These are phyloP conservation scores for Delichon dasypus DNA, from an alignment of 2,797 vertebrate genomes.

Conservation along the genomic window DNA sequence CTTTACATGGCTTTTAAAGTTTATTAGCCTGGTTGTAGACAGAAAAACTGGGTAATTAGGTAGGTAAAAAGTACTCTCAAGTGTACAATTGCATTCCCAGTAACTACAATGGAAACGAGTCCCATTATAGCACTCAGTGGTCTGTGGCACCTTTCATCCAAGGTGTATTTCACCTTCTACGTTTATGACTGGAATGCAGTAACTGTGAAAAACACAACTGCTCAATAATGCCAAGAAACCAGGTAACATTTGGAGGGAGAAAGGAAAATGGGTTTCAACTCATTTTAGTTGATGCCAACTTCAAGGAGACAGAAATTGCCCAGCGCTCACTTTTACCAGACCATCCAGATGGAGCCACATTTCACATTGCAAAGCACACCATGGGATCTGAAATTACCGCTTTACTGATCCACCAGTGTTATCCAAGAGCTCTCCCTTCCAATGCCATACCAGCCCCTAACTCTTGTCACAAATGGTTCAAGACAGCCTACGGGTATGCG, in stretches of 20 bases:
- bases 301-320: neutral
- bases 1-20: neutral
- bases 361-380: neutral
- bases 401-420: neutral
- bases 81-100: neutral
- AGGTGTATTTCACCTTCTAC: neutral
- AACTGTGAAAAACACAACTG: neutral
- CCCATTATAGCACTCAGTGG: neutral
- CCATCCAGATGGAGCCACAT: neutral
- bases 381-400: neutral
- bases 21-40: slow-evolving; percentile 14
- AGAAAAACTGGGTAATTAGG: neutral
- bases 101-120: neutral
- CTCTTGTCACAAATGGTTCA: neutral
- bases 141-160: slow-evolving; percentile 13
- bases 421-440: neutral
- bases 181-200: neutral
- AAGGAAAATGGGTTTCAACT: neutral
- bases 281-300: neutral
- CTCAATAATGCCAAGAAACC: neutral
- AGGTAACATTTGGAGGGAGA: neutral
- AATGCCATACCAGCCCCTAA: neutral
- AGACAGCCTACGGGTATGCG: neutral
- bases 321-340: neutral
- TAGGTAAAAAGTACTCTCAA: neutral